Conservation (phyloP, 1,140 invertebrate species). For the Nebria ingens region DNA sequence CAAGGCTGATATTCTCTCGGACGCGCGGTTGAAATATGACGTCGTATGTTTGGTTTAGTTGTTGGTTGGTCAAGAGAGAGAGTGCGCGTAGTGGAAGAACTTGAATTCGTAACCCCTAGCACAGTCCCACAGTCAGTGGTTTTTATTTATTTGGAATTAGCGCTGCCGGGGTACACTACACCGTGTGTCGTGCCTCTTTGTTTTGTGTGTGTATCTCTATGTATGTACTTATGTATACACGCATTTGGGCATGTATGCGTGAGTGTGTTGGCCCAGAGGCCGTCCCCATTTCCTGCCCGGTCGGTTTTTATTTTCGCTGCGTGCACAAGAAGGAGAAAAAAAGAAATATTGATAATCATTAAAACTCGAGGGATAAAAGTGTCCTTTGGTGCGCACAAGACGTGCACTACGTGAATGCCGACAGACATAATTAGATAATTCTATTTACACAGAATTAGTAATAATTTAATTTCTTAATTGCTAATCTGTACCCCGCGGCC, state of each 20-base stretch:
- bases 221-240: too few species aligned
- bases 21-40: neutral
- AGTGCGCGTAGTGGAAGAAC: too few species aligned
- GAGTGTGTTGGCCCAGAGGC: too few species aligned
- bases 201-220: too few species aligned
- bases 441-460: slow-evolving; percentile 9
- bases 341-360: slow-evolving; percentile 3
- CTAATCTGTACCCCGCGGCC: slow-evolving; percentile 3
- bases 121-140: too few species aligned
- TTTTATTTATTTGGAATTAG: too few species aligned
- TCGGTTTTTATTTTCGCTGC: neutral
- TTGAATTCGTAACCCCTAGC: too few species aligned
- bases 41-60: neutral
- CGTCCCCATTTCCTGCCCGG: neutral
- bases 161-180: too few species aligned
- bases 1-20: neutral
- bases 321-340: neutral
- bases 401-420: neutral
- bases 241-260: too few species aligned
- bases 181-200: too few species aligned
- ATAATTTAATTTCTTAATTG: slow-evolving; percentile 9
- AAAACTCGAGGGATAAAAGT: neutral
- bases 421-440: slow-evolving; percentile 9
- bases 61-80: too few species aligned
- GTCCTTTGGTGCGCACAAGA: slow-evolving; percentile 3